phyloP scores from a whole-genome alignment of 2,888 invertebrate genomes.

The Heterodera filipjevi region DNA sequence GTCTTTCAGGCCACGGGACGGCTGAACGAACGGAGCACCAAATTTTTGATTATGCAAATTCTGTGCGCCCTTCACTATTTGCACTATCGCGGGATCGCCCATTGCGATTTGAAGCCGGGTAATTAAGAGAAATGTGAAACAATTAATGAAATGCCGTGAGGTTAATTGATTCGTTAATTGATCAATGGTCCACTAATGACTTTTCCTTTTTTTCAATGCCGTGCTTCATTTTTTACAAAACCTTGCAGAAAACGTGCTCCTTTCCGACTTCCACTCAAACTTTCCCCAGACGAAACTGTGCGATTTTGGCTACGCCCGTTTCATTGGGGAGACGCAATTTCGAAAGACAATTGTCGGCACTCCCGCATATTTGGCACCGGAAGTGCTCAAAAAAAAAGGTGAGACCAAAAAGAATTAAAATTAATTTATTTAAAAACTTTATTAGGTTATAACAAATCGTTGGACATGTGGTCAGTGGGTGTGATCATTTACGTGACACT shows the following conservation, averaged over 20 bases:
- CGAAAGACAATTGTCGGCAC: conserved; percentile 62
- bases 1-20: conserved; percentile 73
- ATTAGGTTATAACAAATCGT: conserved; percentile 85
- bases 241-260: conserved; percentile 60
- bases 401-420: neutral
- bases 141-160: too few species aligned
- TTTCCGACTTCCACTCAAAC: conserved; percentile 56
- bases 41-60: conserved; percentile 48
- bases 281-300: conserved; percentile 66
- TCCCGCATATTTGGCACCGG: conserved; percentile 78
- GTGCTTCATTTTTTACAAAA: too few species aligned
- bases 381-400: conserved; percentile 91
- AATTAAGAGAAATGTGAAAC: too few species aligned
- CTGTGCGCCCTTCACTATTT: conserved; percentile 72
- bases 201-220: too few species aligned
- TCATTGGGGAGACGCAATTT: conserved; percentile 62
- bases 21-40: conserved; percentile 81
- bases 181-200: too few species aligned
- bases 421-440: neutral
- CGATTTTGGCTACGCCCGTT: conserved; percentile 65
- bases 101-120: conserved; percentile 63
- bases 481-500: conserved; percentile 94
- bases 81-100: conserved; percentile 93
- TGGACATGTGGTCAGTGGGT: conserved; percentile 99
- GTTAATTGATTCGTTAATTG: too few species aligned